These are phyloP conservation scores for Laspeyria flexula DNA, from an alignment of 2,888 invertebrate genomes.

Conservation along the genomic window DNA sequence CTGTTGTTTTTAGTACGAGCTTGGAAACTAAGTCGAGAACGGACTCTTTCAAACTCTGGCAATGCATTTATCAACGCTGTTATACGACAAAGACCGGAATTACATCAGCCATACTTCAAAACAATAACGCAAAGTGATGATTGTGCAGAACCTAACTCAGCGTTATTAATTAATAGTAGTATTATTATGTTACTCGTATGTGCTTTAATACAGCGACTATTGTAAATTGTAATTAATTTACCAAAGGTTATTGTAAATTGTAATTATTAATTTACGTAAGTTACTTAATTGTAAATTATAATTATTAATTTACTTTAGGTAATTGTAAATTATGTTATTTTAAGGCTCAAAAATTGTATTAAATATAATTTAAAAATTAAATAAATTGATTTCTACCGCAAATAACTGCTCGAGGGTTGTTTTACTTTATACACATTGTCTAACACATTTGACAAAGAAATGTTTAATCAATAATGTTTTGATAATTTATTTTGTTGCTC, in stretches of 20 bases:
- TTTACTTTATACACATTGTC: no score
- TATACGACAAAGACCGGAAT: conserved; percentile 55
- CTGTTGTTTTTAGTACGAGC: conserved; percentile 62
- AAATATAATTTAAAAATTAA: no score
- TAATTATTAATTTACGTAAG: not conserved
- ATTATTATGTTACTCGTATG: conserved; percentile 65
- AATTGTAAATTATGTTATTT: no score
- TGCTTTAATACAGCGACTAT: conserved; percentile 52
- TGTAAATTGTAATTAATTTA: conserved; percentile 34
- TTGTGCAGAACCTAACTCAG: conserved; percentile 69
- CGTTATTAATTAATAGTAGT: conserved; percentile 66
- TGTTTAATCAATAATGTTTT: no score
- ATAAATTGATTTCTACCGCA: no score
- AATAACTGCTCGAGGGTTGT: no score
- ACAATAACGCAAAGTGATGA: conserved; percentile 56
- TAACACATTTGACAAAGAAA: no score
- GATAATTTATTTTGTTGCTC: no score
- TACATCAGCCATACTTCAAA: conserved; percentile 66
- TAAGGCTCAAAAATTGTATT: no score
- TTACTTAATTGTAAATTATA: no score
- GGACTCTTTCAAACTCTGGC: conserved; percentile 48
- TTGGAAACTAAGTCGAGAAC: conserved; percentile 71
- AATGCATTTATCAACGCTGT: conserved; percentile 48
- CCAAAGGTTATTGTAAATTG: not conserved
- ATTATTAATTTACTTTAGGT: no score